Conservation (phyloP, 1,140 invertebrate genomes). For the Liolophura sinensis region DNA sequence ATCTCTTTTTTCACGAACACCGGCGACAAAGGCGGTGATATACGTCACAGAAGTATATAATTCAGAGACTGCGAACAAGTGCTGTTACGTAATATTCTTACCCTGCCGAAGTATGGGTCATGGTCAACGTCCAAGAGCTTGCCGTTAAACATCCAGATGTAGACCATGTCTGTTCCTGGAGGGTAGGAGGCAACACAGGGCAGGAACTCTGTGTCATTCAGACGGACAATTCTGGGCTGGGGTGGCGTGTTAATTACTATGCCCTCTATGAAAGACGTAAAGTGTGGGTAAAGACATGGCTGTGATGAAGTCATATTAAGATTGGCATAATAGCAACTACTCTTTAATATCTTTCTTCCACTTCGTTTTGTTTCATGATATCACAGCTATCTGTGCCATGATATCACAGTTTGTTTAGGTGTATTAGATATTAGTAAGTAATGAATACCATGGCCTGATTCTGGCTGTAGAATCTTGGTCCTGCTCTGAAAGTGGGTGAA, state of each 20-base stretch:
- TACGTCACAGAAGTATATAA: not conserved
- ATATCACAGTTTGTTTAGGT: not conserved
- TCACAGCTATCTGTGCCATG: not conserved
- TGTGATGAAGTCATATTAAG: not conserved
- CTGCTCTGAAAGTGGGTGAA: no score
- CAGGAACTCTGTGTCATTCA: constrained; percentile 41
- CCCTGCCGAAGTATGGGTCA: constrained; percentile 28
- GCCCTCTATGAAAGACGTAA: constrained; percentile 16
- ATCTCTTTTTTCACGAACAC: not conserved
- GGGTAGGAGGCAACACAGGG: constrained; percentile 32
- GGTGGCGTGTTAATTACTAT: constrained; percentile 21
- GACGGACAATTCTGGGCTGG: constrained; percentile 7
- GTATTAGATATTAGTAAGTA: not conserved
- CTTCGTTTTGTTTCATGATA: not conserved
- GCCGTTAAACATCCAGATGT: constrained; percentile 36
- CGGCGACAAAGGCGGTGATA: constrained; percentile 1
- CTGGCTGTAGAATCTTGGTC: no score
- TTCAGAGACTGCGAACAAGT: not conserved
- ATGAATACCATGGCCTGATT: no score
- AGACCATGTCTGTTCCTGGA: constrained; percentile 26
- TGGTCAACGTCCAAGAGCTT: constrained; percentile 26
- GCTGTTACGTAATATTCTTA: constrained; percentile 11
- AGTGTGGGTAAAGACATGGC: not conserved
- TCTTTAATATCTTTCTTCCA: not conserved
- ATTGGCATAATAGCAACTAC: not conserved